These are phyloP conservation scores for Diadegma fenestrale DNA, from an alignment of 2,888 invertebrate genomes.

Conservation along the genomic window DNA sequence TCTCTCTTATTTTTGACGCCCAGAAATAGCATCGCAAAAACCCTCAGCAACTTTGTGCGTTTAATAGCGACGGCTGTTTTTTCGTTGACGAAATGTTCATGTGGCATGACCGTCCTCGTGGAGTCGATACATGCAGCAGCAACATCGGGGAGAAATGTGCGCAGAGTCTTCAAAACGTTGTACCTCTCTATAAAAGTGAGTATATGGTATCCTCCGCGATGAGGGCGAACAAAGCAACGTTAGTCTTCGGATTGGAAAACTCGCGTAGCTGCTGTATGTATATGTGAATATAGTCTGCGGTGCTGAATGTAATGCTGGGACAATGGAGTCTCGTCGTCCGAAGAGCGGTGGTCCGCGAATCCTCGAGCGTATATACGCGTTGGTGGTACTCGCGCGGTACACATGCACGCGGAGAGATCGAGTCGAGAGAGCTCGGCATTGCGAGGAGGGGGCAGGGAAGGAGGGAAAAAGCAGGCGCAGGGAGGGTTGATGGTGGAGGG, in stretches of 20 bases:
- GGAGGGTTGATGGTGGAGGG: conserved; percentile 48
- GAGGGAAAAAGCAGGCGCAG: conserved; percentile 13
- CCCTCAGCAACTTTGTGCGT: no score
- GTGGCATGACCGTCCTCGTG: conserved; percentile 9
- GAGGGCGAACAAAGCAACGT: conserved; percentile 51
- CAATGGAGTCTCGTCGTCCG: conserved; percentile 56
- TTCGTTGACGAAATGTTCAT: not conserved
- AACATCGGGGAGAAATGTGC: no score
- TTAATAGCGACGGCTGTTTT: not conserved
- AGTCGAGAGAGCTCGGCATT: not conserved
- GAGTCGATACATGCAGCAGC: conserved; percentile 15
- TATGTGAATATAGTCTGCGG: conserved; percentile 15
- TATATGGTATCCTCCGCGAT: conserved; percentile 1
- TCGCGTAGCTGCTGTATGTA: conserved; percentile 1
- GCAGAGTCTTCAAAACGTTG: no score
- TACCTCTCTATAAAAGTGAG: conserved; percentile 7
- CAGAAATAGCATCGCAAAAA: conserved; percentile 10
- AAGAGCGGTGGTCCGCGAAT: conserved; percentile 35
- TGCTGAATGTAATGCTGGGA: conserved; percentile 55
- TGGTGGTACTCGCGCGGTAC: conserved; percentile 17
- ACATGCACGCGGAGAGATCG: conserved; percentile 11
- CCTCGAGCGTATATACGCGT: conserved; percentile 43
- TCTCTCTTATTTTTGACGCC: conserved; percentile 36
- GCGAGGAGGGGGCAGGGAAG: not conserved
- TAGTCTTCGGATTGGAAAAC: conserved; percentile 49